Evolutionary conservation across 2,888 invertebrate genomes (phyloP), one percentile per base, ranked within the genome.

Genomic region (Drosophila lacicola): DNA sequence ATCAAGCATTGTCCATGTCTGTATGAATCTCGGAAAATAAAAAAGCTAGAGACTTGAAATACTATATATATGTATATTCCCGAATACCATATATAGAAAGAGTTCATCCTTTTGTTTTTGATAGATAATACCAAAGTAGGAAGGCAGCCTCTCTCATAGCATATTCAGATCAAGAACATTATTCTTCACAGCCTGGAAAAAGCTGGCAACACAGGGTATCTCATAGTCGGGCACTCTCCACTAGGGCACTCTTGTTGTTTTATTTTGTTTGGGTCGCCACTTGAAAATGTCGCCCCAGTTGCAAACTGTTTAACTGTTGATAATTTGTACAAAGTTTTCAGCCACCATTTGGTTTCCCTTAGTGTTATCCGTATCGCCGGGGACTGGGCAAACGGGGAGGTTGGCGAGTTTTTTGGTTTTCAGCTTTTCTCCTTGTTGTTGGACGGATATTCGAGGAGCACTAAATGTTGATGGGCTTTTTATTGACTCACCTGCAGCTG

Each of bases 301-400:
- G 70, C 56, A 46, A 67, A 74, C 78, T 78, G 78, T 42, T 76
- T 78, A 70, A 66, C 70, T 84, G 82, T 72, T 87, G 78, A 87
- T 82, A 87, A 84, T 87, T 82, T 82, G 82, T 74, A 61, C 58
- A 78, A 78, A 84, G 62, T 76, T 82, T 83, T 44, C 45, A 69
- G 72, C 55, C 65, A 47, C 72, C 72, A 70, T 66, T 74, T 66
- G 62, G 62, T 51, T 66, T 63, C 56, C 17, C 50, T 41, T 54
- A 42, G 33, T 64, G 45, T 55, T 41, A 17, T 46, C 46, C 36
- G 37, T 46, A 44, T 37, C 9, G 42, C 25, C 39, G 6, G 14
- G 46, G 10, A 11, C 4, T 21, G 34, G 11, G 44, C 37, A 9
- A 39, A 10, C 14, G 3, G 8, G 17, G 8, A 21, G 2, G 11